phyloP scores from a whole-genome alignment of 2,888 invertebrate species.

The Megastigmus dorsalis region DNA sequence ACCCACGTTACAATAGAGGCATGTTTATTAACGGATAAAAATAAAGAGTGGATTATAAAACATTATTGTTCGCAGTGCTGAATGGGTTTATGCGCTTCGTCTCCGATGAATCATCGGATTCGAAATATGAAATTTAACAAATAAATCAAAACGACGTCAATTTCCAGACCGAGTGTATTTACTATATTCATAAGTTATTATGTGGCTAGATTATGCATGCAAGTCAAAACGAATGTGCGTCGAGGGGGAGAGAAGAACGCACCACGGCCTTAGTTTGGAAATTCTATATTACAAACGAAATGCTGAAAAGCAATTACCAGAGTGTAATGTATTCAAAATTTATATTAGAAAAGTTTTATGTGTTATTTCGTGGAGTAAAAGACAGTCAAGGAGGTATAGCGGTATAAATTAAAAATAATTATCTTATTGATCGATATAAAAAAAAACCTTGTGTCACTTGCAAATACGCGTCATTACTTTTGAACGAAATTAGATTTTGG shows the following conservation, averaged over 20 bases:
- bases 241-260: neutral
- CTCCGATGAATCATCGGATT: neutral
- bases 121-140: slow-evolving; percentile 2
- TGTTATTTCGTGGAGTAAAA: neutral
- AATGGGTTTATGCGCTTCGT: no score
- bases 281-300: neutral
- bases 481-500: no score
- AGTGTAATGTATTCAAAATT: slow-evolving; percentile 14
- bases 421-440: no score
- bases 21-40: no score
- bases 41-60: no score
- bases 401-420: slow-evolving; percentile 8
- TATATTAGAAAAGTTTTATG: slow-evolving; percentile 1
- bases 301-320: slow-evolving; percentile 21
- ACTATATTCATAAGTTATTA: slow-evolving; percentile 33
- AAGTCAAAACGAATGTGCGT: slow-evolving; percentile 21
- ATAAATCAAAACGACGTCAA: no score
- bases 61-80: no score
- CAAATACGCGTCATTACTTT: no score
- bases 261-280: neutral
- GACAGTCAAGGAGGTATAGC: neutral
- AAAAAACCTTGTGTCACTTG: no score
- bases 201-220: slow-evolving; percentile 31
- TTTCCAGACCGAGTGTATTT: slow-evolving; percentile 21
- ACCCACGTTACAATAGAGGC: neutral